Evolutionary conservation across 2,113 vertebrate genomes (phyloP).

Genomic region (Paralichthys olivaceus): DNA sequence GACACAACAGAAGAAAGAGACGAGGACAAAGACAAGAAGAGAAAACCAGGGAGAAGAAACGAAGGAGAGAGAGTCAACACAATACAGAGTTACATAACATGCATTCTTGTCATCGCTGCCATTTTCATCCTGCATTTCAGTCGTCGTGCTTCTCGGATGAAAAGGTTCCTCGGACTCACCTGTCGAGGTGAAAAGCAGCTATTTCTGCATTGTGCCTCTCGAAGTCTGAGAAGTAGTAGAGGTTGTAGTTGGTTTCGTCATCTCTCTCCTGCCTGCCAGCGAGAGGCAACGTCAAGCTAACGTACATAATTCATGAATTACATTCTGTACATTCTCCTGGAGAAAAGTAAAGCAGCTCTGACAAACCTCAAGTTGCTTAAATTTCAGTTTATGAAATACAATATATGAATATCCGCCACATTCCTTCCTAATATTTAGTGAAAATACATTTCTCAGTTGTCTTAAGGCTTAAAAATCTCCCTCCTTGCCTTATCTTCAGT

Average conservation of each 20-base stretch:
- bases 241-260: constrained; percentile 86
- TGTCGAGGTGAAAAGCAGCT: constrained; percentile 88
- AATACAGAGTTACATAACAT: background rate
- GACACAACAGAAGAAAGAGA: background rate
- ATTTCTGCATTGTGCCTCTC: constrained; percentile 90
- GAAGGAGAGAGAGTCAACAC: background rate
- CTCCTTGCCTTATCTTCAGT: background rate
- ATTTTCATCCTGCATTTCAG: background rate
- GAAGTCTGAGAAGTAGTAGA: constrained; percentile 92
- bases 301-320: background rate
- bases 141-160: background rate
- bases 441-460: background rate
- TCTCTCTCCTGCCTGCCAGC: constrained; percentile 82
- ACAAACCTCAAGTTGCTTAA: background rate
- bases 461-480: too few species aligned
- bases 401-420: background rate
- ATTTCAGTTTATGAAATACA: background rate
- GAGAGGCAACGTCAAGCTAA: background rate
- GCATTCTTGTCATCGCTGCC: background rate
- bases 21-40: background rate
- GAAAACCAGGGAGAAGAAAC: background rate
- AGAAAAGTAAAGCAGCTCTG: background rate
- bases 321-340: background rate
- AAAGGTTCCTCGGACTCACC: constrained; percentile 51
- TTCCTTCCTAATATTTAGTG: constrained; percentile 1